Evolutionary conservation across 2,888 invertebrate genomes (phyloP), one percentile per base, ranked within the genome.

Genomic region (Archaeoteleia sp.): DNA sequence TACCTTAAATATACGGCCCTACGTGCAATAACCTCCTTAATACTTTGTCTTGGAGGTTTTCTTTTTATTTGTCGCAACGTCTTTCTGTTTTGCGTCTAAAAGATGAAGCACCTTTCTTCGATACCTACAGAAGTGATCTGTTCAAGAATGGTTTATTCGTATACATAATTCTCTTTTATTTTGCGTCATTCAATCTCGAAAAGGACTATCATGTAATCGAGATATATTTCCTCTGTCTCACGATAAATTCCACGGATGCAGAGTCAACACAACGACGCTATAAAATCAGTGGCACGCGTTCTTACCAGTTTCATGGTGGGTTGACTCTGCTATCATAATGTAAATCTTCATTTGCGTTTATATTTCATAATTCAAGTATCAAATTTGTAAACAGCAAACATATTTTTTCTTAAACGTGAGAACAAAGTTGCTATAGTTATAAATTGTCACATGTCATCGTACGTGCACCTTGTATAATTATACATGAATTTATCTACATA

Each of bases 141-240:
- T 42, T 29, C 39, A 39, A 14, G 27, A 51, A 43, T 51, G 30
- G 12, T 60, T 55, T 37, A 37, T 45, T 29, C 43, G 12, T 27
- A 2, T 12, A 10, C 13, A 8, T 32, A 10, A n/a, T 12, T 35
- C 10, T 29, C 29, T 40, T 49, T 46, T 35, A 42, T 51, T 46
- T 65, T 67, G 48, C 43, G 49, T 45, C 43, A 43, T 60, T 54
- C 54, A 35, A 61, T 51, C 46, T 61, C 61, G 25, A 54, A 67
- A 60, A 54, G 45, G 60, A 53, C 32, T 60, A 54, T 43, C 43
- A 35, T 12, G 39, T 60, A 66, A 58, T 58, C 43, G 48, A 67
- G 54, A 61, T 67, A 67, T 61, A 67, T 61, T 45, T 45, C 51
- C 39, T 13, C 9, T 45, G 46, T 42, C 49, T 34, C 39, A 34